Base-by-base conservation (phyloP, 2,888 invertebrate species). In the Oegoconia quadripuncta region DNA sequence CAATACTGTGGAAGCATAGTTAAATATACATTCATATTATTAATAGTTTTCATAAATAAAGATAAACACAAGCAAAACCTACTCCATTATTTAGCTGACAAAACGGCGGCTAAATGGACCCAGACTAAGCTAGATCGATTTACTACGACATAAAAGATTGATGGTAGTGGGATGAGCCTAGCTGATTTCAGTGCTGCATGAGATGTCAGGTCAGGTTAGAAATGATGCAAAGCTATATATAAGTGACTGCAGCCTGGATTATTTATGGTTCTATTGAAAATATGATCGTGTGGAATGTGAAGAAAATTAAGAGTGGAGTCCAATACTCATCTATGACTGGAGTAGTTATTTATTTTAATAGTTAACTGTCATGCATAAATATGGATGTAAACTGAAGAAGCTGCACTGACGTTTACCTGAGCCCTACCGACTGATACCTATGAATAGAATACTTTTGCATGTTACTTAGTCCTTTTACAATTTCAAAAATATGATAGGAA, bases 81-180 rank as follows among this genome's bases (percentile, higher is more conserved):
- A 25, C 25, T 22, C 9, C 23, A n/a, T 31, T 30, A 40, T 38
- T 37, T 35, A 26, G 34, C 37, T 30, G 42, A 37, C 41, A 44
- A 38, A 39, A 42, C 29, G 37, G 36, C 31, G 31, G 7, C 37
- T 32, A 34, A 39, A 39, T 35, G 38, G 15, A 14, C 30, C 18
- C 18, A 31, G 17, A 59, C 57, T 56, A 60, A 57, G 49, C 41
- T 47, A 57, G 56, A 61, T 56, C 41, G 57, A 69, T 68, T 52
- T 41, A 41, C 49, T 39, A 49, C 41, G 52, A 46, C 49, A 42
- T 38, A 28, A n/a, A 39, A 50, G 63, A 68, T 67, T 65, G 64
- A 70, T 68, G 50, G 54, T 42, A 37, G 38, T 37, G 39, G 43
- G 46, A 31, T 37, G 43, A 39, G 39, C 44, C 41, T 31, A 37